Base-by-base conservation (phyloP, 2,888 invertebrate species). In the Amphipyra tragopoginis region DNA sequence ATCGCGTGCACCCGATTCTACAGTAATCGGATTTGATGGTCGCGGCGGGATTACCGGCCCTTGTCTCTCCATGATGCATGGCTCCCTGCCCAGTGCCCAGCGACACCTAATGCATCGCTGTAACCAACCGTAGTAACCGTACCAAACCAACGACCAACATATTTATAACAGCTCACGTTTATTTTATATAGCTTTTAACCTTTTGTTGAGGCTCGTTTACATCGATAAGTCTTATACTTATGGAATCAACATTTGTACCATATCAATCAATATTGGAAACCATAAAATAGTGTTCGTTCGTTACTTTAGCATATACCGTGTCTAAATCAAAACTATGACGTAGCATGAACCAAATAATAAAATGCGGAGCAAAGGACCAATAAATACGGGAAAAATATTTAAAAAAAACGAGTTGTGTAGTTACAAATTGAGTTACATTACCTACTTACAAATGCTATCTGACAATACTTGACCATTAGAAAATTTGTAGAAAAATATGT, bases 1-100 rank as follows among this genome's bases (percentile, higher is more conserved):
- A 94, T 93, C 86, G 91, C 83, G 81, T 84, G 90, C 92, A 89
- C 88, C 90, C 91, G 88, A 90, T 87, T 81, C 85, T 76, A 78
- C 83, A 77, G 84, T 91, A 92, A 92, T 92, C 91, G 89, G 91
- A 91, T 90, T 89, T 87, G 84, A 87, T 81, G 83, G 78, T 83
- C 79, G 78, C 78, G 59, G 64, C 75, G 69, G 72, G 73, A 74
- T 74, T 74, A 74, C 55, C 47, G 61, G 68, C 61, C 65, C 58
- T 67, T 74, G 75, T 74, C 67, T 70, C 56, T 49, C 42, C 44
- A 52, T 72, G 73, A 72, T 72, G 52, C 72, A 72, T 72, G 73
- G 60, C 52, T 40, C 61, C 21, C 50, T 44, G 59, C 43, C 44
- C 48, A 21, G 43, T 44, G 59, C 43, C 44, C 48, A 21, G 43